Conservation (phyloP, 2,113 vertebrate genomes). For the Martes martes region DNA sequence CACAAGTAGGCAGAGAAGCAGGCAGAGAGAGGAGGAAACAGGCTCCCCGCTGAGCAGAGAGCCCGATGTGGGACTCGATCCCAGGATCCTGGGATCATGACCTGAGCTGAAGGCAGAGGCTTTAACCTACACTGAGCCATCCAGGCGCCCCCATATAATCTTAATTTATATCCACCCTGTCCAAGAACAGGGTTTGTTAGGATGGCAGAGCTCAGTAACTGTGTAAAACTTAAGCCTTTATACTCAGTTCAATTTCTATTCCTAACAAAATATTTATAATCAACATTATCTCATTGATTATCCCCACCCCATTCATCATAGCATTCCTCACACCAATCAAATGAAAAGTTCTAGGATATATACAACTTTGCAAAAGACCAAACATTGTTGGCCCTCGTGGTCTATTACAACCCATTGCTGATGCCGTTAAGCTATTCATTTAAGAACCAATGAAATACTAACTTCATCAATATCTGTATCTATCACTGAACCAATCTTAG, state of each 20-base stretch:
- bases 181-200: not conserved
- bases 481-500: accelerated
- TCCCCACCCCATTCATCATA: accelerated
- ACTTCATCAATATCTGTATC: accelerated
- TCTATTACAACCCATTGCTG: accelerated
- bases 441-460: accelerated
- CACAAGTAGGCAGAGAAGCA: too few relatives aligned
- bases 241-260: not conserved
- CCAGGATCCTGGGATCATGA: too few relatives aligned
- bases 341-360: not conserved
- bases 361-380: not conserved
- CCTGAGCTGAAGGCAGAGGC: too few relatives aligned
- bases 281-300: not conserved
- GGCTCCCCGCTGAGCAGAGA: too few relatives aligned
- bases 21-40: too few relatives aligned
- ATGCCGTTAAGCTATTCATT: accelerated
- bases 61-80: too few relatives aligned
- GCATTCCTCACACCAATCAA: not conserved
- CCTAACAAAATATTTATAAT: not conserved
- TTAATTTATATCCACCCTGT: not conserved
- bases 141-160: not conserved
- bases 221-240: not conserved
- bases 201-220: not conserved
- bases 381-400: accelerated
- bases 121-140: too few relatives aligned